Evolutionary conservation across 2,888 invertebrate species (phyloP), one percentile per base, ranked within the genome.

Genomic region (Orthonevra nobilis): DNA sequence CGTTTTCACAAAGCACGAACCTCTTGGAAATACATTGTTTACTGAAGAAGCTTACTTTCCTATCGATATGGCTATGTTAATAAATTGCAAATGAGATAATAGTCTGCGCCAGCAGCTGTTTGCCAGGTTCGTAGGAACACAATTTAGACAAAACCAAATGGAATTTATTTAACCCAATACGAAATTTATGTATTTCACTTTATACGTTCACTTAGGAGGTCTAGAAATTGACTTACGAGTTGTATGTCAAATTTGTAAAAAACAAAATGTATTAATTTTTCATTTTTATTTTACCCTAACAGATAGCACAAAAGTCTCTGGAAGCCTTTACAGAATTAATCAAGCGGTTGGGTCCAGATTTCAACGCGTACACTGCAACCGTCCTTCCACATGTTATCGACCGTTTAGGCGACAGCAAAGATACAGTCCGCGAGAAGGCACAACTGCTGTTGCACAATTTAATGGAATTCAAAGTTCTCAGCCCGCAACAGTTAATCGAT

Each of bases 231-330:
- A 10, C 15, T 23, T 12, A 10, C n/a, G 12, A 5, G n/a, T n/a
- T 7, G 5, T 23, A 23, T 5, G 23, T 23, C 23, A 36, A 5
- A 26, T 58, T 10, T 23, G 3, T 10, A 10, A 32, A 17, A 26
- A 40, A 10, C 9, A 14, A 28, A 40, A 15, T 32, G 10, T 2
- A 14, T 32, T 44, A 42, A 42, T 50, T 30, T 34, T 74, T 17
- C 7, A 46, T 12, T 68, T 42, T 32, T 38, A 56, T 63, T 72
- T 4, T 75, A 82, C 69, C 81, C 66, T 90, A 90, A 10, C 91
- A 96, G 96, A 96, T 97, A 66, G 96, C 97, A 48, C 94, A 97
- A 88, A 96, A 96, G 90, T 97, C 96, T 0, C 90, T 98, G 84
- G 97, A 97, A 86, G 93, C 96, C 83, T 91, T 97, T 85, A 93